Conservation (phyloP, 2,888 invertebrate genomes). For the Scaptomyza polygonia region DNA sequence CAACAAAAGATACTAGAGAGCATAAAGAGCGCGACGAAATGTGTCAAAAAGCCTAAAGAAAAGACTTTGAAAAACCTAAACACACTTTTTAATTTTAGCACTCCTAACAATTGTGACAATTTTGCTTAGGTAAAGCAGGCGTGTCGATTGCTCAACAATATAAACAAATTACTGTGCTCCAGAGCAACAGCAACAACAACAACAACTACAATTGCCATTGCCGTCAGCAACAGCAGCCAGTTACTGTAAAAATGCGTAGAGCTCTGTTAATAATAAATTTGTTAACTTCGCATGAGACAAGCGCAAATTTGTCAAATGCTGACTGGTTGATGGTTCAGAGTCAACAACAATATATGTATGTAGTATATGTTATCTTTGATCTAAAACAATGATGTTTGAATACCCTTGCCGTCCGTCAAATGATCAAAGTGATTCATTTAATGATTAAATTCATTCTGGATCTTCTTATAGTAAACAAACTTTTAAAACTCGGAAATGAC, state of each 20-base stretch:
- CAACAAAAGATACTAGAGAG: conserved; percentile 11
- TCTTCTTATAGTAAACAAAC: background rate
- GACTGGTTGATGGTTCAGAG: conserved; percentile 32
- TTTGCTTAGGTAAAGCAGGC: conserved; percentile 68
- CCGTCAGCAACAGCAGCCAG: conserved; percentile 31
- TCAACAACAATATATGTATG: conserved; percentile 15
- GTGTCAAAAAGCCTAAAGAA: conserved; percentile 50
- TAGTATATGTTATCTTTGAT: conserved; percentile 18
- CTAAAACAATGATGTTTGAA: conserved; percentile 10
- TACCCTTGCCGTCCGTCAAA: conserved; percentile 11
- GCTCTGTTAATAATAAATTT: conserved; percentile 57
- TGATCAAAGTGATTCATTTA: background rate
- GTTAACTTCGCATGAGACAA: conserved; percentile 53
- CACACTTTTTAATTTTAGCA: conserved; percentile 72
- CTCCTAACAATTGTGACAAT: conserved; percentile 76
- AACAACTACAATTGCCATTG: conserved; percentile 22
- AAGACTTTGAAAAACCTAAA: conserved; percentile 52
- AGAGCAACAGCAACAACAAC: conserved; percentile 16
- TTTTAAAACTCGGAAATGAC: too few species aligned
- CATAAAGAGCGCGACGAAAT: conserved; percentile 61
- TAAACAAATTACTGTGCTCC: conserved; percentile 68
- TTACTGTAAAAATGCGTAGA: conserved; percentile 33
- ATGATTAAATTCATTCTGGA: background rate
- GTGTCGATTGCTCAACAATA: conserved; percentile 77
- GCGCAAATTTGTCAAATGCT: conserved; percentile 53